phyloP scores from a whole-genome alignment of 2,113 vertebrate species.

The Nothocercus julius region DNA sequence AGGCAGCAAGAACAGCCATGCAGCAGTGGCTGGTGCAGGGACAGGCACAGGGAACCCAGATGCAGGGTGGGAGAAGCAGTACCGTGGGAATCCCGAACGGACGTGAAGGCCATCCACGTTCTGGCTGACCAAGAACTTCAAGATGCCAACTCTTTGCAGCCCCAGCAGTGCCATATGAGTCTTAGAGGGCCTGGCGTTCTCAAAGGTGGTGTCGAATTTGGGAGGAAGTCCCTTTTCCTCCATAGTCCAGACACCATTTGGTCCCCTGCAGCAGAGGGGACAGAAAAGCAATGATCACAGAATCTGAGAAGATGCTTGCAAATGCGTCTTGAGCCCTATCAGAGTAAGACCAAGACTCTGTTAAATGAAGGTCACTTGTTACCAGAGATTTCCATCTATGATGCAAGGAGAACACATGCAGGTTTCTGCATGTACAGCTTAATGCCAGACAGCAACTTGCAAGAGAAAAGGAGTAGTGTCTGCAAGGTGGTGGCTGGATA shows the following conservation, averaged over 20 bases:
- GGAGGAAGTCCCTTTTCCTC: slow-evolving; percentile 91
- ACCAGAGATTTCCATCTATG: fast-evolving
- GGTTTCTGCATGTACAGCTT: not conserved
- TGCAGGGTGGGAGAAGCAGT: not conserved
- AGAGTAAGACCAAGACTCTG: not conserved
- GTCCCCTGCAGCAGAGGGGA: slow-evolving; percentile 80
- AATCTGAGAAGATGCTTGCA: too few species aligned
- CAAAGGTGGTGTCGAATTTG: slow-evolving; percentile 94
- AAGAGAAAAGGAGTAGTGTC: not conserved
- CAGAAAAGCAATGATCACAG: not conserved
- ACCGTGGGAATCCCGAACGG: slow-evolving; percentile 96
- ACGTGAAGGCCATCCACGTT: slow-evolving; percentile 96
- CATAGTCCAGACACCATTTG: slow-evolving; percentile 97
- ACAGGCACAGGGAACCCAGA: fast-evolving
- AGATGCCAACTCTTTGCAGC: slow-evolving; percentile 87
- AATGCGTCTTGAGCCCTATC: fast-evolving
- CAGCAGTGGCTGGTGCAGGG: not conserved
- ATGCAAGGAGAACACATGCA: fast-evolving
- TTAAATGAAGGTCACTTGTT: fast-evolving
- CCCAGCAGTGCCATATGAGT: slow-evolving; percentile 94
- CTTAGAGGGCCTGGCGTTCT: slow-evolving; percentile 88
- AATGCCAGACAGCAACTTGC: fast-evolving
- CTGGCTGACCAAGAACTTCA: slow-evolving; percentile 96
- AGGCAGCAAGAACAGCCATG: not conserved
- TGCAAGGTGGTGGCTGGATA: not conserved